Conservation (phyloP, 2,797 vertebrate species). For the Bovichtus variegatus region DNA sequence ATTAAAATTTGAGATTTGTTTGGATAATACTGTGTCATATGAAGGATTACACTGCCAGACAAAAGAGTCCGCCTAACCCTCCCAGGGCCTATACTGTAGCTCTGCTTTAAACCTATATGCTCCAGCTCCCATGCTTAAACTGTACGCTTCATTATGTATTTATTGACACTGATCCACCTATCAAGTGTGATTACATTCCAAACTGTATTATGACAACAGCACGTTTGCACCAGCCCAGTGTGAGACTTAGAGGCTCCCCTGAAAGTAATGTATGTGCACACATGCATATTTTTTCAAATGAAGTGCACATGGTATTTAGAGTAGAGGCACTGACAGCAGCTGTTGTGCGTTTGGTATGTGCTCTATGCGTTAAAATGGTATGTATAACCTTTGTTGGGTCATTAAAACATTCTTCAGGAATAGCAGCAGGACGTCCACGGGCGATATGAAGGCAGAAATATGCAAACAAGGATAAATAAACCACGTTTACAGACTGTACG, state of each 20-base stretch:
- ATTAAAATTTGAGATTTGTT: slow-evolving; percentile 78
- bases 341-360: slow-evolving; percentile 63
- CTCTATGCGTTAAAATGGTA: slow-evolving; percentile 36
- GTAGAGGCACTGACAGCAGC: slow-evolving; percentile 57
- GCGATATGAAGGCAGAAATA: slow-evolving; percentile 12
- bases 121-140: slow-evolving; percentile 31
- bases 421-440: slow-evolving; percentile 19
- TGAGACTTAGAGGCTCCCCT: slow-evolving; percentile 50
- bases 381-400: slow-evolving; percentile 28
- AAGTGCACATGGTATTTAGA: slow-evolving; percentile 19
- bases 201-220: slow-evolving; percentile 59
- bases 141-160: slow-evolving; percentile 59
- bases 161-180: slow-evolving; percentile 68
- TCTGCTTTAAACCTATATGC: slow-evolving; percentile 52
- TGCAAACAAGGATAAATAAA: neutral
- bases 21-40: slow-evolving; percentile 62
- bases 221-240: slow-evolving; percentile 39
- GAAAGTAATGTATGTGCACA: slow-evolving; percentile 38
- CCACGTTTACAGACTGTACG: neutral
- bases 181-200: slow-evolving; percentile 69
- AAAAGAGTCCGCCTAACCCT: slow-evolving; percentile 54
- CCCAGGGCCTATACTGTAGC: slow-evolving; percentile 39
- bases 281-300: slow-evolving; percentile 50
- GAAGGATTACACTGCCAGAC: slow-evolving; percentile 66
- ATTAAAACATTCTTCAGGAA: slow-evolving; percentile 42